Evolutionary conservation across 2,797 vertebrate genomes (phyloP).

Genomic region (Luscinia megarhynchos): DNA sequence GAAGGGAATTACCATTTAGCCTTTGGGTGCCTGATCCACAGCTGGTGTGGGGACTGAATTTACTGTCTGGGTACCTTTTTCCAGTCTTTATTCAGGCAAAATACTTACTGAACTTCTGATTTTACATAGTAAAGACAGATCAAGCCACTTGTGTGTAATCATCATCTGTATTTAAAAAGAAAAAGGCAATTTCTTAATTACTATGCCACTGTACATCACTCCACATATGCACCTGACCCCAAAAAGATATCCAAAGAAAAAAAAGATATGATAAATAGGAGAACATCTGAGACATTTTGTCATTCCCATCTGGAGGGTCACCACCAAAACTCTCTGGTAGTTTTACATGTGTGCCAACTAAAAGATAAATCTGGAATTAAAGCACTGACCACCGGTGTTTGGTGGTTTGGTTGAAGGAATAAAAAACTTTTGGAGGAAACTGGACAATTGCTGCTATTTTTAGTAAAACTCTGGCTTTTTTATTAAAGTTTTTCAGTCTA

Average conservation of each 20-base stretch:
- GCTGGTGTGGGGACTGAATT: background rate
- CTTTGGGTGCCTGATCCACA: background rate
- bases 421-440: background rate
- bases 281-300: background rate
- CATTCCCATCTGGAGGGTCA: background rate
- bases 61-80: background rate
- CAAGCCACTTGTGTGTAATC: background rate
- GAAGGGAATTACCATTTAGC: background rate
- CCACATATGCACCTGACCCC: fast-evolving
- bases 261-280: background rate
- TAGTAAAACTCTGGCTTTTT: background rate
- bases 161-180: background rate
- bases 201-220: background rate
- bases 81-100: background rate
- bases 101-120: background rate
- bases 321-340: background rate
- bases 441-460: background rate
- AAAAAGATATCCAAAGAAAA: background rate
- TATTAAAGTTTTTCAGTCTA: background rate
- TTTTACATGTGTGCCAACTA: background rate
- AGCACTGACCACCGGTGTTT: background rate
- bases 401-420: background rate
- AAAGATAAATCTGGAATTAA: background rate
- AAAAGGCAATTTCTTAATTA: background rate
- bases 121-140: background rate